A percentile compares a stretch with the other conserved stretches of the same genome.
These are phyloP conservation scores for Neolamprologus variostigma DNA, from an alignment of 2,113 vertebrate species.

Conservation along the genomic window DNA sequence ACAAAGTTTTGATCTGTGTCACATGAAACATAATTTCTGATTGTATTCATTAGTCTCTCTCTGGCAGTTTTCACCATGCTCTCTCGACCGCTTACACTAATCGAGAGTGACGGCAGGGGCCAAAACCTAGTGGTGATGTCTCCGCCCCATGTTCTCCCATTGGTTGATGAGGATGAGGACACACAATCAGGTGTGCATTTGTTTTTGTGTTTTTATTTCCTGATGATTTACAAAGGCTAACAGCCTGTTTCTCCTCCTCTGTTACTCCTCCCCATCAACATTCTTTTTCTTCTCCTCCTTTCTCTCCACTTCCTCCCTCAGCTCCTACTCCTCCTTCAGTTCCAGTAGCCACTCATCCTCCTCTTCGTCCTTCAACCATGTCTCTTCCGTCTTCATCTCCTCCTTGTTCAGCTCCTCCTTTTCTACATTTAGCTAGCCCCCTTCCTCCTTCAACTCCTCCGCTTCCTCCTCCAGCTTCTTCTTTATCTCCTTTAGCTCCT, in stretches of 20 bases:
- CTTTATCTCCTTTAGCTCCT: not conserved
- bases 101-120: not conserved
- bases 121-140: not conserved
- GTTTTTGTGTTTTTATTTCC: not conserved
- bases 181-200: not conserved
- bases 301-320: not conserved
- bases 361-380: constrained; percentile 12
- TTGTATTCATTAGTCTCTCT: not conserved
- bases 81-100: not conserved
- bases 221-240: not conserved
- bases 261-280: not conserved
- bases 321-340: not conserved
- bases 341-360: not conserved
- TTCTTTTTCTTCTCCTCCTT: not conserved
- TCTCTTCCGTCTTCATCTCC: not conserved
- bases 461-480: not conserved
- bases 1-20: not conserved
- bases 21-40: not conserved
- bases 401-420: not conserved
- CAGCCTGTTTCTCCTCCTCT: not conserved
- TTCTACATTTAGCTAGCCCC: not conserved
- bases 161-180: not conserved
- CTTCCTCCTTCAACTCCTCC: not conserved
- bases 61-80: constrained; percentile 19
- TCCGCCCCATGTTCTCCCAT: not conserved